Evolutionary conservation across 2,888 invertebrate species (phyloP).

Genomic region (Phragmatobia fuliginosa): DNA sequence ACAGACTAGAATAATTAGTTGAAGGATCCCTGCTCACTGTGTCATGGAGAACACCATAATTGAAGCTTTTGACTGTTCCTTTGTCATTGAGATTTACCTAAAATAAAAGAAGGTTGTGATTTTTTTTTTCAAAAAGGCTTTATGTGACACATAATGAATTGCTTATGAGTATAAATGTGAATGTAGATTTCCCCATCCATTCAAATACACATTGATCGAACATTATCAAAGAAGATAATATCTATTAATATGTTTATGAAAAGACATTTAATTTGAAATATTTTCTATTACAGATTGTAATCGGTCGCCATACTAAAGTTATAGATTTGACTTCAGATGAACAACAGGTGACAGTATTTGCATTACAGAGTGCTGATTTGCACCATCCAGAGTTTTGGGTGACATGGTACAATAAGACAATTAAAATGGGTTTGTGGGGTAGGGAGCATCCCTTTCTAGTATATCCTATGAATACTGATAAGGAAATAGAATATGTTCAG

Average conservation of each 20-base stretch:
- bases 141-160: not conserved
- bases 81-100: too few species aligned
- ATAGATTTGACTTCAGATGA: conserved; percentile 11
- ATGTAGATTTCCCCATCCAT: too few species aligned
- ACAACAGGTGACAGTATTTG: conserved; percentile 1
- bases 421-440: conserved; percentile 32
- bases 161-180: not conserved
- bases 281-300: conserved; percentile 33
- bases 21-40: too few species aligned
- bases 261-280: not conserved
- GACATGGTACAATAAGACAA: conserved; percentile 50
- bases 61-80: too few species aligned
- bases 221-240: too few species aligned
- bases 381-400: conserved; percentile 47
- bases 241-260: too few species aligned
- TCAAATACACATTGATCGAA: not conserved
- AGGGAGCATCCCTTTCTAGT: conserved; percentile 29
- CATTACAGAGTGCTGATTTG: conserved; percentile 12
- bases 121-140: too few species aligned
- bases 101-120: too few species aligned
- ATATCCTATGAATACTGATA: conserved; percentile 19
- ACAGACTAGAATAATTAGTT: too few species aligned
- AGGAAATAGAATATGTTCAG: conserved; percentile 54
- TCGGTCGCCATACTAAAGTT: conserved; percentile 31
- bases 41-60: too few species aligned